phyloP scores from a whole-genome alignment of 2,888 invertebrate genomes.

The Calliopum simillimum region DNA sequence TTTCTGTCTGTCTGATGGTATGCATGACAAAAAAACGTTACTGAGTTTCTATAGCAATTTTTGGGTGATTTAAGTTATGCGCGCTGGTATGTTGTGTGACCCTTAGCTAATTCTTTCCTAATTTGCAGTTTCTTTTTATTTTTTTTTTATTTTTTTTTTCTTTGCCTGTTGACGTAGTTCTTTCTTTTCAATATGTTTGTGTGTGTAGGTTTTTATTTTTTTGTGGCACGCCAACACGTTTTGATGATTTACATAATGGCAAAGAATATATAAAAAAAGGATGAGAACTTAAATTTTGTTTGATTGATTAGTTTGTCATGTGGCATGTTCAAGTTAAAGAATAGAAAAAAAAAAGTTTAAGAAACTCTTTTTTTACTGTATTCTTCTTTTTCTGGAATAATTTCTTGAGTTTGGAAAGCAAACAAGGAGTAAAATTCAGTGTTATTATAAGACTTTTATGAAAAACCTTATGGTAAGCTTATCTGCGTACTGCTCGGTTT shows the following conservation, averaged over 20 bases:
- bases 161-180: neutral
- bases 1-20: too few relatives aligned
- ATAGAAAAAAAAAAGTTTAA: too few relatives aligned
- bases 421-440: too few relatives aligned
- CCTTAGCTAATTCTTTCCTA: constrained; percentile 14
- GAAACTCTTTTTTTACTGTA: too few relatives aligned
- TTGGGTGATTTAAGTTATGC: neutral
- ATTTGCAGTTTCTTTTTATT: constrained; percentile 13
- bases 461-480: too few relatives aligned
- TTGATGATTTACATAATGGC: constrained; percentile 22
- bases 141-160: constrained; percentile 7
- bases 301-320: constrained; percentile 9
- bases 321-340: too few relatives aligned
- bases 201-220: constrained; percentile 7
- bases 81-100: neutral
- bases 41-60: neutral
- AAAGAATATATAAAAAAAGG: too few relatives aligned
- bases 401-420: too few relatives aligned
- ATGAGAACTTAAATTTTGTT: constrained; percentile 1
- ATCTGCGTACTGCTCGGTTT: too few relatives aligned
- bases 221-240: constrained; percentile 29
- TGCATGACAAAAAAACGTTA: neutral
- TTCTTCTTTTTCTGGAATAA: too few relatives aligned
- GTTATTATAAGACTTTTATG: too few relatives aligned
- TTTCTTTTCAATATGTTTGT: neutral